phyloP scores from a whole-genome alignment of 1,140 invertebrate genomes.

The Spodoptera frugiperda region DNA sequence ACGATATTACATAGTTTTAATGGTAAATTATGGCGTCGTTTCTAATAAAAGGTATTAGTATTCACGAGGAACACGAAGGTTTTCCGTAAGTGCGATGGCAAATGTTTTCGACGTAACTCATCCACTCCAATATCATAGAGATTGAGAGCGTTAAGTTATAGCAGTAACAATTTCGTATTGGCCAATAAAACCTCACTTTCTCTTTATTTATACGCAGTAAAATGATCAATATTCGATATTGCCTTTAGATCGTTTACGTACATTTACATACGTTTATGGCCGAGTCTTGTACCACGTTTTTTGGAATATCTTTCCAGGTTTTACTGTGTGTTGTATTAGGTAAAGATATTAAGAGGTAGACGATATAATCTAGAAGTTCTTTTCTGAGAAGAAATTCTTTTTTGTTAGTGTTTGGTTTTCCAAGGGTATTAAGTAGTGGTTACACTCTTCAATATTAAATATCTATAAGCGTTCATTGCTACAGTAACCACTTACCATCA shows the following conservation, averaged over 20 bases:
- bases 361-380: not conserved
- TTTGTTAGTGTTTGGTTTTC: not conserved
- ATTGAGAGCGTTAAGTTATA: constrained; percentile 76
- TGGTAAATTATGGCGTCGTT: constrained; percentile 61
- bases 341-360: not conserved
- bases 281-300: constrained; percentile 53
- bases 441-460: no score
- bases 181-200: constrained; percentile 80
- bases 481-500: no score
- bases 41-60: constrained; percentile 66
- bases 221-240: constrained; percentile 78
- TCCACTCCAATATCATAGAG: constrained; percentile 77
- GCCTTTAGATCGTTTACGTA: constrained; percentile 59
- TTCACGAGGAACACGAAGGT: constrained; percentile 59
- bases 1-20: constrained; percentile 51
- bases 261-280: constrained; percentile 52
- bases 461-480: no score
- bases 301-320: not conserved
- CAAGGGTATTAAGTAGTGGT: no score
- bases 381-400: not conserved
- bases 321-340: not conserved
- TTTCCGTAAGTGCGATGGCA: constrained; percentile 56
- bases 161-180: constrained; percentile 80
- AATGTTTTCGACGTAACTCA: constrained; percentile 74
- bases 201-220: constrained; percentile 80